Evolutionary conservation across 2,113 vertebrate species (phyloP).

Genomic region (Gopherus evgoodei): DNA sequence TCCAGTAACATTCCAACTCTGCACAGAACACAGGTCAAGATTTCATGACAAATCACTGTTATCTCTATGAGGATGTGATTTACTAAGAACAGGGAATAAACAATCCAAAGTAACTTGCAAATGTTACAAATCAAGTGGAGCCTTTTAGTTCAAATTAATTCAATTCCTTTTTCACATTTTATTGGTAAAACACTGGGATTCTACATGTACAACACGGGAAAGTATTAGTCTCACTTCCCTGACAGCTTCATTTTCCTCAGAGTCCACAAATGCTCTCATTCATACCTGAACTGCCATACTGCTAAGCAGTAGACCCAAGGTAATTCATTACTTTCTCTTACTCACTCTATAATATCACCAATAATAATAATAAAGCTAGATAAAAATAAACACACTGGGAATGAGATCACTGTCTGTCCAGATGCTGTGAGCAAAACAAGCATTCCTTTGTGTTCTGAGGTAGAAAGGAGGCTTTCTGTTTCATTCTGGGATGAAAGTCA

Average conservation of each 20-base stretch:
- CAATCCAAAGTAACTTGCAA: neutral
- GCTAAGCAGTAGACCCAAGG: neutral
- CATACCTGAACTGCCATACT: neutral
- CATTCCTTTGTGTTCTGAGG: neutral
- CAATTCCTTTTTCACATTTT: neutral
- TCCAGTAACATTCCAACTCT: rapidly evolving
- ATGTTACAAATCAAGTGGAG: neutral
- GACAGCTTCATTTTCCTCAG: neutral
- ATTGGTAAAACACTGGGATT: neutral
- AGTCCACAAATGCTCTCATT: neutral
- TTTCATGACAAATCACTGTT: neutral
- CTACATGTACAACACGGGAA: neutral
- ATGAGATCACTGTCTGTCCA: neutral
- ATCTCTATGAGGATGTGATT: neutral
- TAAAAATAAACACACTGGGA: constrained; percentile 4
- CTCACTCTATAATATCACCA: neutral
- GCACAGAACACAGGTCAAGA: neutral
- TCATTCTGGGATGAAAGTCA: neutral
- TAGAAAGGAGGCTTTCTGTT: neutral
- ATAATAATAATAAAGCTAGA: neutral
- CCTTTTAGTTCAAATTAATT: neutral
- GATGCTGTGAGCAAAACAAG: constrained; percentile 2
- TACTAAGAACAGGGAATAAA: neutral
- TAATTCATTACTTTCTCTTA: neutral
- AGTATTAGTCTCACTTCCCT: neutral